Conservation (phyloP, 2,888 invertebrate genomes). For the Mythimna loreyi region DNA sequence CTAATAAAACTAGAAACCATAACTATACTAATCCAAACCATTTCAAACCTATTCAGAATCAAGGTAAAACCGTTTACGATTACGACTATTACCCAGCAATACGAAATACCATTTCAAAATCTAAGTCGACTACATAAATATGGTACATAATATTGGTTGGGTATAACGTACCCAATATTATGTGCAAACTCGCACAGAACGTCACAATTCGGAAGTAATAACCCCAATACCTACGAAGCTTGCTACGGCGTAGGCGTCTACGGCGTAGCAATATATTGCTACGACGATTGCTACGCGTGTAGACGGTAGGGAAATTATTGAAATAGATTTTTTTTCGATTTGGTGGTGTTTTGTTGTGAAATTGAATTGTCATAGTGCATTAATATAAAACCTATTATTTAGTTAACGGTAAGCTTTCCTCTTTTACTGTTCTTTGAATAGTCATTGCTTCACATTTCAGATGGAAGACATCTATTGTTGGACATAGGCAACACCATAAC, state of each 20-base stretch:
- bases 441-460: too few species aligned
- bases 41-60: constrained; percentile 29
- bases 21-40: constrained; percentile 17
- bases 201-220: constrained; percentile 62
- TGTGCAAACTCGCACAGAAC: constrained; percentile 54
- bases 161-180: constrained; percentile 53
- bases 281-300: constrained; percentile 49
- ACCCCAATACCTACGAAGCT: constrained; percentile 51
- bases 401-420: too few species aligned
- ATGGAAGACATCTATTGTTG: too few species aligned
- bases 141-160: constrained; percentile 32
- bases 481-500: too few species aligned
- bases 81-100: constrained; percentile 47
- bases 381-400: not conserved
- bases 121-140: constrained; percentile 54
- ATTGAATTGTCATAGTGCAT: not conserved
- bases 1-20: constrained; percentile 19
- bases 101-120: constrained; percentile 50
- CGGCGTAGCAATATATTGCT: constrained; percentile 47
- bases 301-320: constrained; percentile 13
- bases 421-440: too few species aligned
- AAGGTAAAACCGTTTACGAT: constrained; percentile 47
- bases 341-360: not conserved
- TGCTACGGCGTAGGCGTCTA: constrained; percentile 54
- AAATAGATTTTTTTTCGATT: not conserved